A percentile compares a stretch with the other conserved stretches of the same genome.
Evolutionary conservation across 2,888 invertebrate genomes (phyloP).

Genomic region (Euphydryas editha): DNA sequence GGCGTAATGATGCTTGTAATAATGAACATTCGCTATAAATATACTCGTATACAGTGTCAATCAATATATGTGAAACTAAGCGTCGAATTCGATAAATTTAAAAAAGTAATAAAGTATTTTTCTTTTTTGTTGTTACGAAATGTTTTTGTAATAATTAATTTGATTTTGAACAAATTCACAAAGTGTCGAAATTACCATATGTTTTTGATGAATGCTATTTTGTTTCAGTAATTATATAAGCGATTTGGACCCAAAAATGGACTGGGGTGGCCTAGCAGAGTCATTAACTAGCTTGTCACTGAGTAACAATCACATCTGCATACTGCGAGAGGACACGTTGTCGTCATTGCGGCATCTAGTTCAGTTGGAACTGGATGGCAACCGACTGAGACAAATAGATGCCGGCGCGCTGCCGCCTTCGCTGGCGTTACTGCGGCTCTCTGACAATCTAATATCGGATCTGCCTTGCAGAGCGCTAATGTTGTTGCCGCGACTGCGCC

Average conservation of each 20-base stretch:
- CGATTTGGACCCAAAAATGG: conserved; percentile 58
- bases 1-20: too few relatives aligned
- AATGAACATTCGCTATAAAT: too few relatives aligned
- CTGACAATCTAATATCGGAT: conserved; percentile 85
- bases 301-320: conserved; percentile 88
- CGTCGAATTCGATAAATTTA: too few relatives aligned
- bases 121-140: too few relatives aligned
- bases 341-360: conserved; percentile 84
- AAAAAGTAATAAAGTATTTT: too few relatives aligned
- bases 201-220: background rate
- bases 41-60: too few relatives aligned
- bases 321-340: conserved; percentile 75
- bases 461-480: conserved; percentile 84
- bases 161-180: too few relatives aligned
- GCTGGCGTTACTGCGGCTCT: conserved; percentile 85
- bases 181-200: too few relatives aligned
- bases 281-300: conserved; percentile 89
- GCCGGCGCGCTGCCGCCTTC: conserved; percentile 84
- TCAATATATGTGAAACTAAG: too few relatives aligned
- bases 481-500: conserved; percentile 83
- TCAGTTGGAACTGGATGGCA: conserved; percentile 86
- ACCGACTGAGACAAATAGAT: conserved; percentile 84
- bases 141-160: too few relatives aligned
- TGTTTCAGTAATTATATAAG: conserved; percentile 87
- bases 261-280: conserved; percentile 89